Base-by-base conservation (phyloP, 2,888 invertebrate genomes). In the Coelinius sp. region DNA sequence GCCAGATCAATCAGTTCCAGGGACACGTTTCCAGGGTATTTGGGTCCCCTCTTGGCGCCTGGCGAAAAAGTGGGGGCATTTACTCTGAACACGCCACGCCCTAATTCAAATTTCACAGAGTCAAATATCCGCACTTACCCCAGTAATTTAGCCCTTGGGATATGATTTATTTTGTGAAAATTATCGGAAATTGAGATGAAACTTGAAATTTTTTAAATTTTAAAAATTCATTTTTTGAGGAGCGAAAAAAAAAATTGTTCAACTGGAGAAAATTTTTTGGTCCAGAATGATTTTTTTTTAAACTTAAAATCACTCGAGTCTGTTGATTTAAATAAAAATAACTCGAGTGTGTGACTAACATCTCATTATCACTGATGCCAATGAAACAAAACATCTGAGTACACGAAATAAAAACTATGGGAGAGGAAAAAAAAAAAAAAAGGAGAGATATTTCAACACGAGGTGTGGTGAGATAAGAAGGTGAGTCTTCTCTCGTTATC, bases 1-100 rank as follows among this genome's bases (percentile, higher is more conserved):
- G 24, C 17, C 63, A 25, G 41, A 68, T 59, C 56, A 44, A 56
- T 68, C 38, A 3, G 24, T 22, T 53, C 4, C 41, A 38, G 65
- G 27, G 27, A 65, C 46, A 65, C 25, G 59, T 20, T 35, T n/a
- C 31, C 31, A 53, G 31, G 20, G 59, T 31, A 27, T 17, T 71
- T 69, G 31, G 70, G 56, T 64, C 24, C 35, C 41, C 44, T 27
- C 65, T 24, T 44, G 49, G 22, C 7, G 49, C 46, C 59, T 73
- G 76, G 74, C 70, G 71, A 73, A 72, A 74, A 75, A 74, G 73
- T 75, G 77, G 80, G 78, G 76, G 80, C 77, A 79, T 77, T 75
- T 76, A 73, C 71, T 73, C 24, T 20, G 72, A 75, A 67, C 70
- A 73, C 72, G 81, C 82, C 82, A 81, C 82, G 77, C 82, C 82